These are phyloP conservation scores for Corythornis cristatus DNA, from an alignment of 2,113 vertebrate genomes.

Conservation along the genomic window DNA sequence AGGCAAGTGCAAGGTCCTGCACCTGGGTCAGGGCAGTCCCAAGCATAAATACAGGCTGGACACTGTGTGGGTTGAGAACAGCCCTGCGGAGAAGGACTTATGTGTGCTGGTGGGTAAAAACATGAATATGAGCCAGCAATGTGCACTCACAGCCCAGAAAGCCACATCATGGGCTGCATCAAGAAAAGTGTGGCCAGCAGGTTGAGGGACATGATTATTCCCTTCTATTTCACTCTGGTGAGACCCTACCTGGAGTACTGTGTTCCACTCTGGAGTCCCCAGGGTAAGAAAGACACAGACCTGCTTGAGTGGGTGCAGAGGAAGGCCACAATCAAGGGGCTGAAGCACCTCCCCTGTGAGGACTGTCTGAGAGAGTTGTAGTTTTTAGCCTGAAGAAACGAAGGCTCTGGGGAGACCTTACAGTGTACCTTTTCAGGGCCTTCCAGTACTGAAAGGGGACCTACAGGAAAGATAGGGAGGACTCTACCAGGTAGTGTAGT, in stretches of 20 bases:
- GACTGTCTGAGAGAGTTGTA: background rate
- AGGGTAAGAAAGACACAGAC: background rate
- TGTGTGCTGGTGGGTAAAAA: background rate
- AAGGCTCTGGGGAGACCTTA: background rate
- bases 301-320: background rate
- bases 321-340: background rate
- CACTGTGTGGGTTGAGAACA: background rate
- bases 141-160: background rate
- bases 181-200: background rate
- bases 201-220: background rate
- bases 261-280: background rate
- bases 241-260: background rate
- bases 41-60: background rate
- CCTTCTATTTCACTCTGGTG: background rate
- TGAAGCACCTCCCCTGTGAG: background rate
- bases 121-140: background rate
- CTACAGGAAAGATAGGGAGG: background rate
- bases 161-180: background rate
- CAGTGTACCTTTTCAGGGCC: background rate
- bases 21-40: background rate
- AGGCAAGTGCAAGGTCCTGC: background rate
- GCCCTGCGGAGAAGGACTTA: background rate
- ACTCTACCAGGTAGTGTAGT: background rate
- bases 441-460: background rate
- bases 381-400: background rate